These are phyloP conservation scores for Schizaphis graminum DNA, from an alignment of 2,888 invertebrate genomes.

Conservation along the genomic window DNA sequence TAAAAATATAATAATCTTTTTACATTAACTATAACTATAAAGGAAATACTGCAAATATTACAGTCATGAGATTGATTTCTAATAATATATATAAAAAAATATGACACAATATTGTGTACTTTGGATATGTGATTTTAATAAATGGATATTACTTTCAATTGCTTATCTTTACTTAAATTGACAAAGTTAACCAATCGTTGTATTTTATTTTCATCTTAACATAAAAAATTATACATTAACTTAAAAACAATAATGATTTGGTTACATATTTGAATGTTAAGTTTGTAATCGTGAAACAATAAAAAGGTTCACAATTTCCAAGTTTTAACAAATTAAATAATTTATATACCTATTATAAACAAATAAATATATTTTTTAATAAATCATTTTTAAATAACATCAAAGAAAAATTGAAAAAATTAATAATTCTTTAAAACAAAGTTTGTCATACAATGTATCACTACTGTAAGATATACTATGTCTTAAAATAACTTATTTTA, in stretches of 20 bases:
- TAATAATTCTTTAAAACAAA: neutral
- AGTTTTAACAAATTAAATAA: neutral
- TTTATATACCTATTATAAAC: neutral
- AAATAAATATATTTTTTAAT: neutral
- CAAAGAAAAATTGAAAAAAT: neutral
- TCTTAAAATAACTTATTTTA: neutral
- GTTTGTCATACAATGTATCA: neutral
- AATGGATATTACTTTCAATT: neutral
- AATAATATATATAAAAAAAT: neutral
- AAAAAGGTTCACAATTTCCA: neutral
- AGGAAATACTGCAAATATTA: neutral
- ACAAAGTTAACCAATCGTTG: neutral
- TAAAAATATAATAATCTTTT: neutral
- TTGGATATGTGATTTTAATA: neutral
- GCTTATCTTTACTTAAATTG: neutral
- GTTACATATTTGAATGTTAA: neutral
- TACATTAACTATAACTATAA: neutral
- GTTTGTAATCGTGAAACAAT: neutral
- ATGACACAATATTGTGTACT: neutral
- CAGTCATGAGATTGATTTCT: neutral
- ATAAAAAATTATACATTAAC: neutral
- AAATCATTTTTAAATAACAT: neutral
- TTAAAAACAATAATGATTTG: neutral
- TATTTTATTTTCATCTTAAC: neutral
- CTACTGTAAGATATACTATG: neutral